Base-by-base conservation (phyloP, 2,888 invertebrate genomes). In the Pomacea canaliculata region DNA sequence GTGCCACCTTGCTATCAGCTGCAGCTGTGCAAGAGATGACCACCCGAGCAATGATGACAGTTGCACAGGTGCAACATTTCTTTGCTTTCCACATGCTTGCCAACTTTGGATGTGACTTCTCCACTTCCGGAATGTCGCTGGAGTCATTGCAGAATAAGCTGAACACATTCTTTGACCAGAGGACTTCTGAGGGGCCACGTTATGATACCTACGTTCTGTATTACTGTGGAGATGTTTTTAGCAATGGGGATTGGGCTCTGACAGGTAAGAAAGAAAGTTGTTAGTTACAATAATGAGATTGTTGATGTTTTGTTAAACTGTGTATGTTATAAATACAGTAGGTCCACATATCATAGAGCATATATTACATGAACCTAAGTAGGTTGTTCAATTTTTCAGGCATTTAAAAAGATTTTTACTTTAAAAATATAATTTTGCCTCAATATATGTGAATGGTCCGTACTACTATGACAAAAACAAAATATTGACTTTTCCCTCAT, bases 161-260 rank as follows among this genome's bases (percentile, higher is more conserved):
- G 66, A 85, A 83, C 46, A 81, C 86, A 46, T 90, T 90, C 81
- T 90, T 91, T 79, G 85, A 85, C 67, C 83, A 85, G n/a, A 79
- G 82, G 60, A 90, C 89, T 3, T 71, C 79, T 27, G 90, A 90
- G 78, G 91, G 91, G 7, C 90, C 89, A 9, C 80, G 86, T 23
- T 91, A 84, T 82, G 91, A 91, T 79, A 91, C 90, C 0, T 91
- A 91, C 79, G 60, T 91, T 8, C 76, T 91, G 67, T 91, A 89
- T 79, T 91, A 90, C 83, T 87, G 89, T 73, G 91, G 91, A 0
- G 89, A 89, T 77, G 88, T 87, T 7, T 85, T 85, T 76, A 88
- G 87, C 27, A 85, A 85, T n/a, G 91, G 91, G 10, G 89, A 90
- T 81, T 90, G 90, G 89, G 89, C 90, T 7, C 83, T 91, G n/a